Evolutionary conservation across 2,888 invertebrate genomes (phyloP).

Genomic region (Agrilus cyanescens): DNA sequence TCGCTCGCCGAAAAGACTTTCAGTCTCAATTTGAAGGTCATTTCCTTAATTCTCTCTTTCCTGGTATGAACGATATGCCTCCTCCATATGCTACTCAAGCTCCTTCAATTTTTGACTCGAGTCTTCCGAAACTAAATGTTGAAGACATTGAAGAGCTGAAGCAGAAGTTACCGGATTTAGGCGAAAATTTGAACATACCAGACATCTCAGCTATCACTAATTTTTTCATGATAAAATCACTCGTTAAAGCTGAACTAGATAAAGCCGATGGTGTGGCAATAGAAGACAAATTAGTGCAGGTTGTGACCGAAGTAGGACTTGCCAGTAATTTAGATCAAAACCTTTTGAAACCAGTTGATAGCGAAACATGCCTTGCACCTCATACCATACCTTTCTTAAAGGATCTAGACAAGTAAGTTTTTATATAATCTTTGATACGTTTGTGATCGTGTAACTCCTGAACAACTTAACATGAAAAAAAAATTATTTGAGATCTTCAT

Average conservation of each 20-base stretch:
- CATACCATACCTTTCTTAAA: constrained; percentile 31
- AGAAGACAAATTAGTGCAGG: constrained; percentile 31
- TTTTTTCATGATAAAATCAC: constrained; percentile 43
- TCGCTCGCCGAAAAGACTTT: constrained; percentile 66
- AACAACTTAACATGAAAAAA: too few species aligned
- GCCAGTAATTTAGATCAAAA: constrained; percentile 32
- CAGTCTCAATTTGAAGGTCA: constrained; percentile 69
- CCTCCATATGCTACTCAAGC: constrained; percentile 68
- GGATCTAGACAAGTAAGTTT: constrained; percentile 32
- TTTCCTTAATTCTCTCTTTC: constrained; percentile 74
- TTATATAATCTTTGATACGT: too few species aligned
- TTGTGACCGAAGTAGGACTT: constrained; percentile 30
- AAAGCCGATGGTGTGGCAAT: constrained; percentile 24
- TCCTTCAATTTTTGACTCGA: constrained; percentile 63
- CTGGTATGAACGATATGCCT: constrained; percentile 80
- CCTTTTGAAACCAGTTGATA: constrained; percentile 30
- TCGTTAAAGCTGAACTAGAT: constrained; percentile 20
- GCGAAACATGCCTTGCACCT: constrained; percentile 26
- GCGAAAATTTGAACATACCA: constrained; percentile 50
- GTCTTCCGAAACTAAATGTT: constrained; percentile 50
- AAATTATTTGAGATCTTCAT: too few species aligned
- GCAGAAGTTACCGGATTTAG: constrained; percentile 51
- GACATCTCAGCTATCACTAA: constrained; percentile 59
- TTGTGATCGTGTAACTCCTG: too few species aligned
- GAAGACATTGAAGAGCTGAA: constrained; percentile 51